These are phyloP conservation scores for Laothoe populi DNA, from an alignment of 2,888 invertebrate genomes.

Conservation along the genomic window DNA sequence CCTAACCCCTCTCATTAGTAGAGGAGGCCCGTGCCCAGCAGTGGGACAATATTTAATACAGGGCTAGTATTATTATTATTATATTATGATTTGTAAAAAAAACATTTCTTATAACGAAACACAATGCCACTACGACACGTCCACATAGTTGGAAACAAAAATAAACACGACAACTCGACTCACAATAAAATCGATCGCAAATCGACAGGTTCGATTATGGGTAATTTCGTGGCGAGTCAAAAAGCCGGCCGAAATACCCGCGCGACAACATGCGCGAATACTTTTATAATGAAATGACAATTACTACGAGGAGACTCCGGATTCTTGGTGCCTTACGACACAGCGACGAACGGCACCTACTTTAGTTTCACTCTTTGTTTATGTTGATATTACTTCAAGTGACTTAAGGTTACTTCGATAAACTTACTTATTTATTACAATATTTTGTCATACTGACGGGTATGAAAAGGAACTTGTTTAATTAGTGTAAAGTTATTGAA, in stretches of 20 bases:
- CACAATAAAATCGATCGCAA: constrained; percentile 57
- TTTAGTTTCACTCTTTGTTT: constrained; percentile 14
- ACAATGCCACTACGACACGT: constrained; percentile 6
- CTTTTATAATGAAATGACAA: constrained; percentile 83
- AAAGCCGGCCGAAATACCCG: constrained; percentile 66
- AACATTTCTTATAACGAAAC: constrained; percentile 13
- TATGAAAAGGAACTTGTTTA: background rate
- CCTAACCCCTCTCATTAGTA: no score
- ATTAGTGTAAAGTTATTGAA: constrained; percentile 1
- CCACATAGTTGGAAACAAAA: constrained; percentile 17
- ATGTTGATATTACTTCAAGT: constrained; percentile 11
- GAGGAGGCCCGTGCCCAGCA: no score
- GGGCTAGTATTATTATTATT: no score
- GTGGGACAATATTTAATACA: no score
- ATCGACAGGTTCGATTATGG: constrained; percentile 76
- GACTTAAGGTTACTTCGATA: background rate
- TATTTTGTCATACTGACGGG: background rate
- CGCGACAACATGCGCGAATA: constrained; percentile 62
- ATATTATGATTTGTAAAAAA: constrained; percentile 8
- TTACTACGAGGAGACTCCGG: constrained; percentile 65
- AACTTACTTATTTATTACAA: constrained; percentile 2
- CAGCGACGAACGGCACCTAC: background rate
- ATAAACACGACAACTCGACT: constrained; percentile 25
- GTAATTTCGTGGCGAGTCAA: constrained; percentile 71
- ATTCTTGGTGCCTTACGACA: constrained; percentile 58